Percentiles rank a stretch among this genome's conserved stretches.
These are phyloP conservation scores for Agriopis leucophaearia DNA, from an alignment of 2,888 invertebrate species.

Conservation along the genomic window DNA sequence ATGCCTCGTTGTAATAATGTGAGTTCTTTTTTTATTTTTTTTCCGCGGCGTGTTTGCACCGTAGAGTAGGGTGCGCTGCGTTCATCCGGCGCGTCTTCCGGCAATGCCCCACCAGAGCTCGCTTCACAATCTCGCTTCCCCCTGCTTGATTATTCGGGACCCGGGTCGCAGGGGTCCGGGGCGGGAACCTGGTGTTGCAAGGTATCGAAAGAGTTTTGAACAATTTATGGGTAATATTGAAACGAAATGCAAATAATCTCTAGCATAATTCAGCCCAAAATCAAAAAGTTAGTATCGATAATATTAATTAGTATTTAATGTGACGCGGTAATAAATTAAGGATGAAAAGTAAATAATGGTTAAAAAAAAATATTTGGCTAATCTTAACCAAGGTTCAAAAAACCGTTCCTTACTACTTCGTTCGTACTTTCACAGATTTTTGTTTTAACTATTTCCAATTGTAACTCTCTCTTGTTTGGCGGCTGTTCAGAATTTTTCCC, in stretches of 20 bases:
- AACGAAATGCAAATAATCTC: neutral
- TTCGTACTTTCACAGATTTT: no score
- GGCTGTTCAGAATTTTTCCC: constrained; percentile 9
- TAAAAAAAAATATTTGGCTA: no score
- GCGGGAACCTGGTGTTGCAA: constrained; percentile 66
- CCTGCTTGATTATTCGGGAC: constrained; percentile 73
- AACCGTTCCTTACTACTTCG: no score
- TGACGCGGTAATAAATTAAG: neutral
- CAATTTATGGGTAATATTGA: constrained; percentile 46
- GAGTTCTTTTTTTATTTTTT: constrained; percentile 35
- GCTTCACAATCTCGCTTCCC: constrained; percentile 64
- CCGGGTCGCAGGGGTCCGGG: constrained; percentile 79
- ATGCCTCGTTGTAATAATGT: constrained; percentile 33
- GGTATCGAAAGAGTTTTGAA: constrained; percentile 34
- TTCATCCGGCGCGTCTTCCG: constrained; percentile 72
- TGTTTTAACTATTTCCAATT: neutral
- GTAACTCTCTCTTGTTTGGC: neutral
- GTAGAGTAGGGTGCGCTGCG: constrained; percentile 32
- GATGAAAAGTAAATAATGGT: neutral
- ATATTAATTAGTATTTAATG: neutral
- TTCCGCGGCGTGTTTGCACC: constrained; percentile 29
- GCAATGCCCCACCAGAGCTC: constrained; percentile 52
- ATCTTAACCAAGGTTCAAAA: neutral
- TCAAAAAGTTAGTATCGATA: neutral
- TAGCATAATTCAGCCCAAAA: neutral